Base-by-base conservation (phyloP, 2,113 vertebrate genomes). In the Centropristis striata region DNA sequence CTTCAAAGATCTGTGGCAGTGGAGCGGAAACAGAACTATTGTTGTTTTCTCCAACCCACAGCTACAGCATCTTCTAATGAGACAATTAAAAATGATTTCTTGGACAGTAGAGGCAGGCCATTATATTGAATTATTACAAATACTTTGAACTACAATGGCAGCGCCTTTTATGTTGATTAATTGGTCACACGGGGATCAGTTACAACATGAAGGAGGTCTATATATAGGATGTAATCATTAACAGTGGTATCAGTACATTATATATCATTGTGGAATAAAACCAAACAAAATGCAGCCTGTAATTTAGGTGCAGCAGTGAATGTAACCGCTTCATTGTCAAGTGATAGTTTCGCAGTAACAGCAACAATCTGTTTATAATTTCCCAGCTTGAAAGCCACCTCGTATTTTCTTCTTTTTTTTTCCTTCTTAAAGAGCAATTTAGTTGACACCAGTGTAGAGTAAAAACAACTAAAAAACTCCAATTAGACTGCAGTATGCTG, bases 61-160 rank as follows among this genome's bases (percentile, higher is more conserved):
- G 66, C 73, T 21, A 49, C 80, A 59, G 68, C 72, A 59, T 78
- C 83, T 90, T 88, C 78, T 92, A 94, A 94, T 88, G 88, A 94
- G 89, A 90, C 92, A 91, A 92, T 92, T 92, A 91, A 90, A 91
- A 88, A 86, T 88, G 85, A 90, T 89, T 92, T 90, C 80, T 85
- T 91, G 88, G 90, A 93, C 88, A 90, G 88, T 39, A 87, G 65
- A 84, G 74, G 74, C 83, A 89, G 80, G 71, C 83, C 37, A 81
- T 90, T 87, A 83, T 71, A 83, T 71, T 84, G 83, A 90, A 80
- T 86, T 86, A 90, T 90, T 89, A 87, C 86, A 91, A 90, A 92
- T 76, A 75, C 81, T 88, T 91, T 91, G 81, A 90, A 90, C 87
- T 83, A 41, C 83, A 73, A 78, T 83, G 85, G 85, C 55, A 71